phyloP scores from a whole-genome alignment of 2,797 vertebrate species.

The Tenualosa ilisha region DNA sequence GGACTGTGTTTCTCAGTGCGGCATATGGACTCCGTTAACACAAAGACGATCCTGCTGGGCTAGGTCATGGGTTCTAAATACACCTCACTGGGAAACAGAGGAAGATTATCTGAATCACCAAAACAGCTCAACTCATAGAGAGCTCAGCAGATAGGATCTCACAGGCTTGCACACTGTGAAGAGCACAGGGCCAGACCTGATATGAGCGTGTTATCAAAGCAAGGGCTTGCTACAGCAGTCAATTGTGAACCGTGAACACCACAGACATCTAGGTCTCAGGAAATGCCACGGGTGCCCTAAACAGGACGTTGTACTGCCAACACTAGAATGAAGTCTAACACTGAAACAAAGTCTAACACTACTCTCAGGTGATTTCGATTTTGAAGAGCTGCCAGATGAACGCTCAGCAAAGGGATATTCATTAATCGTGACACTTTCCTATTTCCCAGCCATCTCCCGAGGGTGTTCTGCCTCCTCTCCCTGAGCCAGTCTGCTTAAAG shows the following conservation, averaged over 20 bases:
- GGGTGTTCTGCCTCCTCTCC: background rate
- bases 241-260: background rate
- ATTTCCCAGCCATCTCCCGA: background rate
- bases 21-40: background rate
- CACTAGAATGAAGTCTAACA: background rate
- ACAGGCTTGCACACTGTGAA: background rate
- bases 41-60: constrained; percentile 7
- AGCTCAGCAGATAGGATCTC: background rate
- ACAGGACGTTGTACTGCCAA: background rate
- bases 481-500: background rate
- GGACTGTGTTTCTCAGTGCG: background rate
- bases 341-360: background rate
- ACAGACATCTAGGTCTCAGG: background rate
- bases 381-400: background rate
- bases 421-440: background rate
- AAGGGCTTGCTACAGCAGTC: background rate
- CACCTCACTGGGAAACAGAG: constrained; percentile 35
- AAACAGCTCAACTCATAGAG: constrained; percentile 11
- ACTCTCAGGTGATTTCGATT: background rate
- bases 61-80: constrained; percentile 29
- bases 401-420: background rate
- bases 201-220: background rate
- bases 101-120: background rate
- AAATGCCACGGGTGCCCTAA: background rate
- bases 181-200: background rate